Percentiles rank a stretch among this genome's conserved stretches.
Evolutionary conservation across 2,113 vertebrate genomes (phyloP).

Genomic region (Apodemus sylvaticus): DNA sequence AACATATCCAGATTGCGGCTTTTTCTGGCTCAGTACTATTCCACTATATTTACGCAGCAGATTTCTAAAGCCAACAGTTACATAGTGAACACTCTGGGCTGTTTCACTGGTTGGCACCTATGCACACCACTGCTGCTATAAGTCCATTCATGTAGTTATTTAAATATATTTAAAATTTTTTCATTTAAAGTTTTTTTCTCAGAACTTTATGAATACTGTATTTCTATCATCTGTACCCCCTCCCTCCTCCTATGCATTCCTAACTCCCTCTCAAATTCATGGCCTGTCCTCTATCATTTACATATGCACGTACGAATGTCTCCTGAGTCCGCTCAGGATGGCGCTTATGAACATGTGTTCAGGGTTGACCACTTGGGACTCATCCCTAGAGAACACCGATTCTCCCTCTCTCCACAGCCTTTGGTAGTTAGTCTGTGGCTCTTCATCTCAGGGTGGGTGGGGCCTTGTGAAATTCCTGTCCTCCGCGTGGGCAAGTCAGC

Average conservation of each 20-base stretch:
- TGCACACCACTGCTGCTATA: neutral
- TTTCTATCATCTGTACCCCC: neutral
- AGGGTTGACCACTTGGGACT: neutral
- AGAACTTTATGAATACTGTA: neutral
- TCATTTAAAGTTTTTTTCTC: neutral
- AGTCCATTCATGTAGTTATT: neutral
- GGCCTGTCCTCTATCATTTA: neutral
- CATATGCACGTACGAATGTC: neutral
- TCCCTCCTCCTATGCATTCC: too few species aligned
- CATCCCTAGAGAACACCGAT: neutral
- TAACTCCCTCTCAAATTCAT: neutral
- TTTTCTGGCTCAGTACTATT: neutral
- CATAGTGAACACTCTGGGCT: neutral
- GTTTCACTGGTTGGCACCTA: neutral
- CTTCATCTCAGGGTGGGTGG: neutral
- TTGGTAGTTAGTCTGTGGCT: neutral
- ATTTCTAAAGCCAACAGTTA: neutral
- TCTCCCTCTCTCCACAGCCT: neutral
- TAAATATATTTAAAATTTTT: neutral
- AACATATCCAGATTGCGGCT: neutral
- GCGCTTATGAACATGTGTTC: neutral
- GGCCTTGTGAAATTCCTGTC: neutral
- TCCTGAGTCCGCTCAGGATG: neutral
- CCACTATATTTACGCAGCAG: rapidly evolving
- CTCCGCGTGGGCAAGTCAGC: neutral